Evolutionary conservation across 2,888 invertebrate genomes (phyloP), one percentile per base, ranked within the genome.

Genomic region (Aspidiotus rigidus): DNA sequence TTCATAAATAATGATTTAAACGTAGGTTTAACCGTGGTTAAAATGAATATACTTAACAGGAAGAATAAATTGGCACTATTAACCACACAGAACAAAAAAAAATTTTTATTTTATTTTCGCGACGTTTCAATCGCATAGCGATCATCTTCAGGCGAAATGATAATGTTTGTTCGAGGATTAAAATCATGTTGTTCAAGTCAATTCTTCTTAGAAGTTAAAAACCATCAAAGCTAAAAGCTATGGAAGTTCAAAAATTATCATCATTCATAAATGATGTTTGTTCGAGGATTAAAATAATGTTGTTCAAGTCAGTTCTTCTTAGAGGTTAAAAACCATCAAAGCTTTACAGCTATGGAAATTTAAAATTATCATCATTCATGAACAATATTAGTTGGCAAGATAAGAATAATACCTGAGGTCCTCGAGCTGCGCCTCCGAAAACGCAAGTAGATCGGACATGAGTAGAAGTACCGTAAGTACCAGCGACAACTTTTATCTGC

Each of bases 401-500:
- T 13, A 13, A 53, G n/a, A 53, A 53, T n/a, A n/a, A 53, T 70
- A 72, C 74, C 72, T 74, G 74, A 44, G 74, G 74, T 15, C 80
- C 82, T 74, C 83, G 84, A 1, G 83, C 81, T 10, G 85, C 83
- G 53, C 85, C 85, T 70, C 85, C 85, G 77, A 84, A 85, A 11
- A 84, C 81, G 76, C 84, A 85, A 1, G 81, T 81, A 74, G 81
- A 81, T 11, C 81, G 75, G 44, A 84, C 77, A 70, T 80, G 78
- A 39, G 82, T 80, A 1, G 80, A 75, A 2, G 80, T 75, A 73
- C 83, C 81, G 40, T 71, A 72, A 15, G 64, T 59, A 10, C 62
- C 62, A 56, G 72, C 72, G 9, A 74, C 88, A 80, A 88, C 86
- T 78, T 93, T 91, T 74, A 93, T 94, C 79, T 96, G 93, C 76